Conservation (phyloP, 2,797 vertebrate species). For the Neosalanx taihuensis region DNA sequence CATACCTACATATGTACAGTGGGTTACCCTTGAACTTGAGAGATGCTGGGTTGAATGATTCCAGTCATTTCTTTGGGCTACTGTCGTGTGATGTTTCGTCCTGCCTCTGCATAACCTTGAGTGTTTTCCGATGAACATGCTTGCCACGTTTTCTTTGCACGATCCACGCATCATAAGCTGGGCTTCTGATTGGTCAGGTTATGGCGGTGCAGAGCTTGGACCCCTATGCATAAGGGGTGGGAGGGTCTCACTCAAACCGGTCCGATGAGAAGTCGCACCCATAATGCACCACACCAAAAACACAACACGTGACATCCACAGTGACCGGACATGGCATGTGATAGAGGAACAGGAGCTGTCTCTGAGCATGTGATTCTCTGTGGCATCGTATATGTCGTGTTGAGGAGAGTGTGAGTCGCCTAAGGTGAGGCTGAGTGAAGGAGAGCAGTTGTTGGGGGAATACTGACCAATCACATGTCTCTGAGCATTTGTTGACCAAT, state of each 20-base stretch:
- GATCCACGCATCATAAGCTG: slow-evolving; percentile 65
- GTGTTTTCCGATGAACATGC: slow-evolving; percentile 64
- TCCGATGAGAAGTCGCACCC: slow-evolving; percentile 24
- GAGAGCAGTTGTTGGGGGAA: slow-evolving; percentile 40
- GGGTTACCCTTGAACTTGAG: slow-evolving; percentile 79
- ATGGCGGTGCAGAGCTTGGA: slow-evolving; percentile 47
- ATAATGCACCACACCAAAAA: slow-evolving; percentile 38
- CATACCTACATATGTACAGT: slow-evolving; percentile 86
- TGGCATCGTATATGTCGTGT: slow-evolving; percentile 63
- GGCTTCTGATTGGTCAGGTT: slow-evolving; percentile 62
- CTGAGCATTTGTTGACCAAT: slow-evolving; percentile 14
- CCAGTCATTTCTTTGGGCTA: slow-evolving; percentile 58
- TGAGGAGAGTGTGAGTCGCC: slow-evolving; percentile 51
- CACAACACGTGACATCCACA: slow-evolving; percentile 42
- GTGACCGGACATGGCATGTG: slow-evolving; percentile 68
- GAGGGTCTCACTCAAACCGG: slow-evolving; percentile 46
- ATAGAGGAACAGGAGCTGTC: slow-evolving; percentile 52
- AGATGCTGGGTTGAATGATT: slow-evolving; percentile 73
- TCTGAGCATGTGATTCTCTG: slow-evolving; percentile 67
- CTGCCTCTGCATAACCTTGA: slow-evolving; percentile 55
- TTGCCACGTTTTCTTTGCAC: slow-evolving; percentile 69
- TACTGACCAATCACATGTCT: slow-evolving; percentile 32
- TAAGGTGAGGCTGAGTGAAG: slow-evolving; percentile 48
- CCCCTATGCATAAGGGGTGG: slow-evolving; percentile 42
- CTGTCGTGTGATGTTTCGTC: slow-evolving; percentile 51